phyloP scores from a whole-genome alignment of 1,140 invertebrate genomes.

The Oedothorax gibbosus region DNA sequence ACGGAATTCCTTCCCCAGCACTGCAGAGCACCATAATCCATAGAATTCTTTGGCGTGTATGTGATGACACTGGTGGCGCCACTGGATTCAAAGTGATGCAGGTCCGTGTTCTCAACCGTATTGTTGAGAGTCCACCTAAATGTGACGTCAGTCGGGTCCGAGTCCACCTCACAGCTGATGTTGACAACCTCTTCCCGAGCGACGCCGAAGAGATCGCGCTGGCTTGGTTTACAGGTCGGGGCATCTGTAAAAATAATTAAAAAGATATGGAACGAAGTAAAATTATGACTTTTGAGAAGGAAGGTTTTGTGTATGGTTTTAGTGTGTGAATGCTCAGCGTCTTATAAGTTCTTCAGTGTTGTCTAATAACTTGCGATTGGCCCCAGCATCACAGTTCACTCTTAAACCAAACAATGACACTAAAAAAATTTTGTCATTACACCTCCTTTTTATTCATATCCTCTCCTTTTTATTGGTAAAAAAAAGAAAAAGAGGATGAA shows the following conservation, averaged over 20 bases:
- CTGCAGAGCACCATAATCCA: constrained; percentile 87
- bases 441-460: too few relatives aligned
- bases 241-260: constrained; percentile 68
- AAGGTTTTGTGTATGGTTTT: too few relatives aligned
- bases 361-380: too few relatives aligned
- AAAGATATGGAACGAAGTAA: too few relatives aligned
- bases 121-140: constrained; percentile 95
- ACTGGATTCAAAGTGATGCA: constrained; percentile 54
- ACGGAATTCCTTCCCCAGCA: constrained; percentile 87
- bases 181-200: constrained; percentile 89
- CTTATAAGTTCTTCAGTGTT: too few relatives aligned
- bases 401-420: too few relatives aligned
- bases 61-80: constrained; percentile 73
- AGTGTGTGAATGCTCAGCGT: too few relatives aligned
- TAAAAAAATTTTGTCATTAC: too few relatives aligned
- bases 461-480: too few relatives aligned
- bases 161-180: constrained; percentile 88
- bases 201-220: constrained; percentile 86
- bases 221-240: constrained; percentile 84
- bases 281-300: too few relatives aligned
- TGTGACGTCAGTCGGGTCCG: constrained; percentile 82
- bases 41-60: constrained; percentile 84
- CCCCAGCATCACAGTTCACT: too few relatives aligned
- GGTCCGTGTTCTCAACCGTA: constrained; percentile 85
- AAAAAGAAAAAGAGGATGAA: too few relatives aligned